Evolutionary conservation across 2,888 invertebrate species (phyloP).

Genomic region (Allolobophora icterica): DNA sequence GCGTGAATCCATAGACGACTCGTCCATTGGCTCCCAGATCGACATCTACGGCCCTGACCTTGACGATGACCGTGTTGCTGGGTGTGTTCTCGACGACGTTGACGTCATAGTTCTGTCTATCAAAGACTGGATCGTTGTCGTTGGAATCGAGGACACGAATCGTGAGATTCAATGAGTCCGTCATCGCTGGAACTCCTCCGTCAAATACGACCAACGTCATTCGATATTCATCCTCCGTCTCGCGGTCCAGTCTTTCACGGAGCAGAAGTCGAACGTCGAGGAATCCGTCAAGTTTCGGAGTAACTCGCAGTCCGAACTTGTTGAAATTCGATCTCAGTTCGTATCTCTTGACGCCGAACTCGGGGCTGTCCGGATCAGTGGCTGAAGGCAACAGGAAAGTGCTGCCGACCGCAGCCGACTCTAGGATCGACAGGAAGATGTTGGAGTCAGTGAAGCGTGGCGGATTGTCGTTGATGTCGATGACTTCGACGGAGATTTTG

Average conservation of each 20-base stretch:
- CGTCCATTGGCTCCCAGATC: slow-evolving; percentile 48
- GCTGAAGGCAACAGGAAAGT: slow-evolving; percentile 47
- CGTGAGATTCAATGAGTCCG: slow-evolving; percentile 39
- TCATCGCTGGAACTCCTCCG: slow-evolving; percentile 39
- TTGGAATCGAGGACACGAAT: slow-evolving; percentile 46
- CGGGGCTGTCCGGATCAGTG: slow-evolving; percentile 46
- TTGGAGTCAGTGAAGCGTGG: slow-evolving; percentile 42
- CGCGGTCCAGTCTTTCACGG: slow-evolving; percentile 46
- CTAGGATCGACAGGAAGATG: slow-evolving; percentile 41
- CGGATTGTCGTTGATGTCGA: slow-evolving; percentile 47
- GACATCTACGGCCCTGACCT: slow-evolving; percentile 47
- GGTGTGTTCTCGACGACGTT: slow-evolving; percentile 46
- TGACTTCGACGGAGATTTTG: slow-evolving; percentile 41
- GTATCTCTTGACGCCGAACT: slow-evolving; percentile 43
- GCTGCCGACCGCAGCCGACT: slow-evolving; percentile 45
- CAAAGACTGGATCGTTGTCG: slow-evolving; percentile 48
- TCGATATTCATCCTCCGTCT: slow-evolving; percentile 42
- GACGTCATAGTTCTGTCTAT: slow-evolving; percentile 40
- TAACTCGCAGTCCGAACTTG: slow-evolving; percentile 11
- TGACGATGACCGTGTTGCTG: slow-evolving; percentile 35
- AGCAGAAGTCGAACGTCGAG: slow-evolving; percentile 44
- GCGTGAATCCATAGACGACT: slow-evolving; percentile 46
- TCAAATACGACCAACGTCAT: slow-evolving; percentile 46
- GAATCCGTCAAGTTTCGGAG: slow-evolving; percentile 45
- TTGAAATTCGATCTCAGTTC: slow-evolving; percentile 33